Percentiles rank a stretch among this genome's conserved stretches.
Evolutionary conservation across 2,113 vertebrate species (phyloP).

Genomic region (Halcyon senegalensis): DNA sequence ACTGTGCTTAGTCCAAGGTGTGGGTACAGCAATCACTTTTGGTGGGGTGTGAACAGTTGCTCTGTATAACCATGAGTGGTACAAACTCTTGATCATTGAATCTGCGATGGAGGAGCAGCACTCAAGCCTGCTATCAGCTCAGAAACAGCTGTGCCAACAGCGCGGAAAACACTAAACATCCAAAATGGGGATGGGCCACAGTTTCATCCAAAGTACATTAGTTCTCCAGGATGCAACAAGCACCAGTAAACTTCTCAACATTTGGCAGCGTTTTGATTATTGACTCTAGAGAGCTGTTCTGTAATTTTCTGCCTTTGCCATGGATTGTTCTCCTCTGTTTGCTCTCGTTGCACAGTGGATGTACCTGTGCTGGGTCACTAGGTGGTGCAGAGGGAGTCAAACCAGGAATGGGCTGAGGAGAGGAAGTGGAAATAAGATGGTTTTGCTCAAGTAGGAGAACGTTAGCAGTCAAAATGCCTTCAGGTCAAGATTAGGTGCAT

Average conservation of each 20-base stretch:
- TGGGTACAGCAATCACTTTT: background rate
- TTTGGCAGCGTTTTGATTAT: background rate
- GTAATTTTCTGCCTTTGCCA: background rate
- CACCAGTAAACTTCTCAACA: background rate
- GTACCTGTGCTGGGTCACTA: background rate
- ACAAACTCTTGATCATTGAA: background rate
- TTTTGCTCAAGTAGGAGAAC: background rate
- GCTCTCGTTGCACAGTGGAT: accelerated
- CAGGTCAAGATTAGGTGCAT: constrained; percentile 1
- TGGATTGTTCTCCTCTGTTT: accelerated
- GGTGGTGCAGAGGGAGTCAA: background rate
- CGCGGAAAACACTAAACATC: background rate
- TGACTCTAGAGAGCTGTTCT: background rate
- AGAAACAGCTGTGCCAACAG: background rate
- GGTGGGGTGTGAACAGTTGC: accelerated
- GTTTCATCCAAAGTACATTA: background rate
- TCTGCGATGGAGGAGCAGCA: background rate
- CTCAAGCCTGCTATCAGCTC: background rate
- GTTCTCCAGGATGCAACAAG: background rate
- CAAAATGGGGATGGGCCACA: background rate
- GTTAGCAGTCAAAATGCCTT: background rate
- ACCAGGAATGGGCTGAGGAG: background rate
- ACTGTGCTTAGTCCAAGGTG: background rate
- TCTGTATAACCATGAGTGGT: background rate
- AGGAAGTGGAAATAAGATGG: background rate